Evolutionary conservation across 2,888 invertebrate genomes (phyloP).

Genomic region (Drosophila gaucha): DNA sequence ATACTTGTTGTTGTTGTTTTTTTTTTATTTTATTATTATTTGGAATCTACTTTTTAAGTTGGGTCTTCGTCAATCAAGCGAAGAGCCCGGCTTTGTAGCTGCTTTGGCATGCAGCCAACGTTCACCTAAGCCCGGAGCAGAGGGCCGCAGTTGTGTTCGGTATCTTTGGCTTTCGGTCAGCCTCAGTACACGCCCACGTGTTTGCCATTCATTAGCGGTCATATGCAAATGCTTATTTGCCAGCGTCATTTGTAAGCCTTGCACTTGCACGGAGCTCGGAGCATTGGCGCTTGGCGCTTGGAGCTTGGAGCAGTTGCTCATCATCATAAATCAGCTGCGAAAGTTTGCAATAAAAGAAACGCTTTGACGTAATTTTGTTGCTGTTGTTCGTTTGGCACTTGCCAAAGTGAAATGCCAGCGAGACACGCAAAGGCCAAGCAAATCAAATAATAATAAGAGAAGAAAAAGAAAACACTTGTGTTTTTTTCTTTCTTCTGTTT

Average conservation of each 20-base stretch:
- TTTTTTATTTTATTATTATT: conserved; percentile 46
- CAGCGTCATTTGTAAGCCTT: conserved; percentile 64
- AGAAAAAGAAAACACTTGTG: conserved; percentile 15
- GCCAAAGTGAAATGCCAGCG: conserved; percentile 66
- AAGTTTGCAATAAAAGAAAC: conserved; percentile 57
- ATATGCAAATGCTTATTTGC: conserved; percentile 57
- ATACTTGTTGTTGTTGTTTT: conserved; percentile 9
- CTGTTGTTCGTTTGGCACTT: conserved; percentile 44
- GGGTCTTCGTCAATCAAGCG: conserved; percentile 61
- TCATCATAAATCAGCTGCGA: conserved; percentile 64
- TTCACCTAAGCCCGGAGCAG: conserved; percentile 36
- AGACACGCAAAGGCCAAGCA: conserved; percentile 55
- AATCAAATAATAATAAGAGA: conserved; percentile 37
- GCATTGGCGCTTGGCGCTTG: conserved; percentile 1
- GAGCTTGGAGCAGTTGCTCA: conserved; percentile 7
- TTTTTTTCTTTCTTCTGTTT: conserved; percentile 6
- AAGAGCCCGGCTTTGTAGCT: conserved; percentile 35
- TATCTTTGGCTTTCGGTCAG: conserved; percentile 22
- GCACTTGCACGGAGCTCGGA: conserved; percentile 54
- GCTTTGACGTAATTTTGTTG: conserved; percentile 40
- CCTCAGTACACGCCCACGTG: conserved; percentile 44
- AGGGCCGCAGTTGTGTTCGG: conserved; percentile 4
- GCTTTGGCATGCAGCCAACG: conserved; percentile 49
- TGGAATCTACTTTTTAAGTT: conserved; percentile 31
- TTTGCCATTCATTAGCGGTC: conserved; percentile 61